phyloP scores from a whole-genome alignment of 1,140 invertebrate species.

The Lamellibrachia luymesi region DNA sequence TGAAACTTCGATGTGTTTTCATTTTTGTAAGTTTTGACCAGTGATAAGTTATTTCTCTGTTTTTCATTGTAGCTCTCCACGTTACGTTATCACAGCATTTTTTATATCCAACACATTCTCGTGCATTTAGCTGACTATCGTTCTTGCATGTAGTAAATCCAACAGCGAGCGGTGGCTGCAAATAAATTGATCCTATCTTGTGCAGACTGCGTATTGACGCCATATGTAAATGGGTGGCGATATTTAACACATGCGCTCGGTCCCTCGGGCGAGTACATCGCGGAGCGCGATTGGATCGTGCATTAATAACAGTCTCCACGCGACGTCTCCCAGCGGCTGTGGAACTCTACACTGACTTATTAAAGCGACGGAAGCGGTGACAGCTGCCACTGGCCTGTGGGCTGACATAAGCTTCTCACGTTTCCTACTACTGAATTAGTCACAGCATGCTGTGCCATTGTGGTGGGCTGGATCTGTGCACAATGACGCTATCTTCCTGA shows the following conservation, averaged over 20 bases:
- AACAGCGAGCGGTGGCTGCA: not conserved
- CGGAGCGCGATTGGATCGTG: not conserved
- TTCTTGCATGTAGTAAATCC: not conserved
- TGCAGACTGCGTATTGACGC: not conserved
- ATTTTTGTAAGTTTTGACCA: too few relatives aligned
- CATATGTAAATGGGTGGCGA: not conserved
- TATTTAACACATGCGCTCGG: not conserved
- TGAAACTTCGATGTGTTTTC: too few relatives aligned
- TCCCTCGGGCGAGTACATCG: not conserved
- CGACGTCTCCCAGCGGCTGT: not conserved
- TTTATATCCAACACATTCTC: not conserved
- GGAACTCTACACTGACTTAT: not conserved
- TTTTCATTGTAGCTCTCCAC: not conserved
- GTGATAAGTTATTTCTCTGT: too few relatives aligned
- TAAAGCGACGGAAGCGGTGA: not conserved
- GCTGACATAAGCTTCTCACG: not conserved
- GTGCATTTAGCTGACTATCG: not conserved
- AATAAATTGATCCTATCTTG: not conserved
- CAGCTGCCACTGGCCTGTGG: not conserved
- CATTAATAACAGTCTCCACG: not conserved
- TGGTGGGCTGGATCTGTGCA: not conserved
- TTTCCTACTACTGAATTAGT: not conserved
- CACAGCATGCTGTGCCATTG: not conserved
- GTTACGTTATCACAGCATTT: not conserved
- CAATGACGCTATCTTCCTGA: not conserved